Base-by-base conservation (phyloP, 1,140 invertebrate genomes). In the Pemphigus obesinymphae region DNA sequence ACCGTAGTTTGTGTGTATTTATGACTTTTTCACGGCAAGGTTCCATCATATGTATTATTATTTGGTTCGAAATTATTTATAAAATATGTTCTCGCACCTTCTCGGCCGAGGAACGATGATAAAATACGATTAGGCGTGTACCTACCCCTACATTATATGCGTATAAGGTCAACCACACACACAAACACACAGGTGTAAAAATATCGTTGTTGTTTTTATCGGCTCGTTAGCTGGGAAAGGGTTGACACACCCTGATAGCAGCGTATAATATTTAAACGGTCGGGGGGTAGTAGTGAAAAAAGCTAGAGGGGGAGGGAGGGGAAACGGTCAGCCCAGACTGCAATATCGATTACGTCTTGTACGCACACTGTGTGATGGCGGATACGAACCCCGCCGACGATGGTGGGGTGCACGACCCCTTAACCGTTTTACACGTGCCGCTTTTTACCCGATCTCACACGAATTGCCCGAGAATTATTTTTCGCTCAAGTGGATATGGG, bases 281-380 rank as follows among this genome's bases (percentile, higher is more conserved):
- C 17, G 43, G 20, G 2, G 43, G 23, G 11, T 11, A 15, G 2
- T 10, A 20, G 13, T 29, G 55, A 0, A 10, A 26, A 31, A 13
- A 4, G 13, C 11, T 23, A 6, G 45, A 26, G 26, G 43, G 20
- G 61, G 45, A 7, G 11, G 68, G 78, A n/a, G 82, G 50, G 53
- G 70, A 82, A 15, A 70, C 68, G 37, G 66, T 34, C 53, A 73
- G 82, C 72, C 76, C 76, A 80, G 76, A 80, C 76, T 80, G 76
- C 76, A 80, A 80, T 80, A 80, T 80, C 55, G 76, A 80, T 80
- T 80, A 61, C 23, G 55, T 80, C 55, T 63, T 80, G 76, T 40
- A 61, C 55, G 63, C 76, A 26, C 48, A 26, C 26, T n/a, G n/a
- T n/a, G n/a, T n/a, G 20, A 23, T 6, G 43, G 45, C 48, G 31